phyloP scores from a whole-genome alignment of 2,888 invertebrate species.

The Caradrina clavipalpis region DNA sequence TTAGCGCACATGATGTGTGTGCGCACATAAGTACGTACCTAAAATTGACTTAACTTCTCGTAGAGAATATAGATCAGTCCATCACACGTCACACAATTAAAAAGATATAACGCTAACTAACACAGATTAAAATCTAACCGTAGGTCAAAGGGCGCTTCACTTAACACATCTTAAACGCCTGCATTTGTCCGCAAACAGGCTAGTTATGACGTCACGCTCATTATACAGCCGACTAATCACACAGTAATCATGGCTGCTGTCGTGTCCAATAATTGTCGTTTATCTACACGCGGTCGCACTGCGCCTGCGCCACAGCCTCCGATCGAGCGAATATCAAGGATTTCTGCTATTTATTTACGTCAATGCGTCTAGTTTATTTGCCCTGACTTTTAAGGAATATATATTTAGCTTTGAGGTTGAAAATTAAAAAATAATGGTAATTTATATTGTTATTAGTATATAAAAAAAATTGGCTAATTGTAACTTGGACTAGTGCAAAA shows the following conservation, averaged over 20 bases:
- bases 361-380: background rate
- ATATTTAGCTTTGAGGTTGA: too few species aligned
- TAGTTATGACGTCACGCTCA: slow-evolving; percentile 12
- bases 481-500: too few species aligned
- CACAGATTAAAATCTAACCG: too few species aligned
- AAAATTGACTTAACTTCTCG: too few species aligned
- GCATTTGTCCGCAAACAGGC: slow-evolving; percentile 1
- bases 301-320: background rate
- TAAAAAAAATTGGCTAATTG: too few species aligned
- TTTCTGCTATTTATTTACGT: slow-evolving; percentile 7
- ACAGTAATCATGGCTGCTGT: slow-evolving; percentile 2
- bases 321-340: slow-evolving; percentile 22
- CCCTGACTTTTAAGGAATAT: background rate
- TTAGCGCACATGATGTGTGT: too few species aligned
- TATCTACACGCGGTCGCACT: slow-evolving; percentile 24
- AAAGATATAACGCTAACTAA: too few species aligned
- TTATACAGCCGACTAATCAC: slow-evolving; percentile 8
- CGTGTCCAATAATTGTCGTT: slow-evolving; percentile 30
- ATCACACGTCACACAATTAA: too few species aligned
- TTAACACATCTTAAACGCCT: slow-evolving; percentile 1
- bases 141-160: background rate
- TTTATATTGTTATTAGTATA: too few species aligned
- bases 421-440: too few species aligned
- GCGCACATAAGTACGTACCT: too few species aligned
- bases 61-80: too few species aligned